phyloP scores from a whole-genome alignment of 2,888 invertebrate species.

The Lycophotia porphyrea region DNA sequence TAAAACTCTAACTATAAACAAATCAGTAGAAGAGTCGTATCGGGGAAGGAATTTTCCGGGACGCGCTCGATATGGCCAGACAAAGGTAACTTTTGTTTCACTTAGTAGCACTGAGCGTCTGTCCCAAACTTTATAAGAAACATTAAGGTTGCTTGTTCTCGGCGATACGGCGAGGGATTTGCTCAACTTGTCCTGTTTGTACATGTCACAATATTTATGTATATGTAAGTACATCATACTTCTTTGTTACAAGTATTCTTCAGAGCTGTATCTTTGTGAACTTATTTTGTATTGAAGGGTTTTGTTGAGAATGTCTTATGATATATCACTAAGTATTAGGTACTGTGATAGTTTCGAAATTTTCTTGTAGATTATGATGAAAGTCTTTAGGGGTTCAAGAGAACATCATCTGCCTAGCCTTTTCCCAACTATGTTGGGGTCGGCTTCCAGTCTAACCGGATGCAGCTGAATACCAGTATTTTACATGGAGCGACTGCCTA shows the following conservation, averaged over 20 bases:
- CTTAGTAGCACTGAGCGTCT: slow-evolving; percentile 40
- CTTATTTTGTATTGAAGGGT: slow-evolving; percentile 28
- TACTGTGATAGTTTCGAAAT: neutral
- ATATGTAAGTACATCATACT: slow-evolving; percentile 18
- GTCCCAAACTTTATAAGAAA: slow-evolving; percentile 54
- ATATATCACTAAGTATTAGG: too few species aligned
- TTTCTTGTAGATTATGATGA: neutral
- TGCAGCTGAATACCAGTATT: too few species aligned
- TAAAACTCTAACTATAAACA: slow-evolving; percentile 30
- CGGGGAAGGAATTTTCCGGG: slow-evolving; percentile 32
- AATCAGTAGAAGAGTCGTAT: slow-evolving; percentile 40
- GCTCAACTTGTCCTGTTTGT: slow-evolving; percentile 47
- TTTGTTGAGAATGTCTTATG: slow-evolving; percentile 22
- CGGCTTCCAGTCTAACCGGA: too few species aligned
- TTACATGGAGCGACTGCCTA: too few species aligned
- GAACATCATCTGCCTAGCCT: too few species aligned
- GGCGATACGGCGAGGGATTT: slow-evolving; percentile 53
- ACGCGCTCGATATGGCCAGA: slow-evolving; percentile 29
- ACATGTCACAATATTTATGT: slow-evolving; percentile 39
- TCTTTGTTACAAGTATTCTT: slow-evolving; percentile 48
- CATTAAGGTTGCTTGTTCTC: slow-evolving; percentile 60
- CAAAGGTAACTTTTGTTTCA: slow-evolving; percentile 60
- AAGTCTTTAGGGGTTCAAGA: neutral
- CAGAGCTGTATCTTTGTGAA: slow-evolving; percentile 29
- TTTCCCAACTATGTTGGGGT: too few species aligned